Base-by-base conservation (phyloP, 2,888 invertebrate species). In the Zygaena filipendulae region DNA sequence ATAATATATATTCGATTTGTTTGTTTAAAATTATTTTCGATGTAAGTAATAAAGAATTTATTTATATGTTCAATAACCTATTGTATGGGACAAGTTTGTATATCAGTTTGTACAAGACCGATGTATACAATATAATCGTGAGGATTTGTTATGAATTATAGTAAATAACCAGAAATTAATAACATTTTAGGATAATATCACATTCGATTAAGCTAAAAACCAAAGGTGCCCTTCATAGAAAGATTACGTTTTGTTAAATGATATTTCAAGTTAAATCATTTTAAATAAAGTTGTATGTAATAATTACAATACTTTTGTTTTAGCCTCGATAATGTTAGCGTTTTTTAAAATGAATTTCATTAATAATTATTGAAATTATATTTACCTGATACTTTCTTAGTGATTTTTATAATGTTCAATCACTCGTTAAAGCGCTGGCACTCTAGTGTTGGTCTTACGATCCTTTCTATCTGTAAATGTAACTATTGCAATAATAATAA, bases 221-320 rank as follows among this genome's bases (percentile, higher is more conserved):
- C 89, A 89, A 89, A 89, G 88, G 88, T 89, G 88, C 89, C 89
- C 88, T 88, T 84, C 84, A 82, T 77, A 79, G 71, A 75, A 74
- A 67, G 69, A 75, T 74, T 77, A 77, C 75, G 75, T 79, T 79
- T 72, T 79, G 77, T 79, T 79, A 66, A 67, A 68, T 68, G 66
- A 74, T 75, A 70, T 71, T 74, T 75, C 75, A 71, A 74, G 75
- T 75, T 75, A 59, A 74, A 72, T 75, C 61, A 67, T 74, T 74
- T 64, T 71, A 61, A 70, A 72, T 68, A 60, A 67, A 74, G 61
- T 75, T 77, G 75, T 75, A 69, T 66, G 58, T 71, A 72, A 71
- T 70, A 49, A 68, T 61, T 63, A 70, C 64, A 59, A 70, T 66
- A 67, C 55, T 67, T 77, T 74, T 72, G 71, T 77, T 75, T 71